These are phyloP conservation scores for Sminthopsis crassicaudata DNA, from an alignment of 2,113 vertebrate species.

Conservation along the genomic window DNA sequence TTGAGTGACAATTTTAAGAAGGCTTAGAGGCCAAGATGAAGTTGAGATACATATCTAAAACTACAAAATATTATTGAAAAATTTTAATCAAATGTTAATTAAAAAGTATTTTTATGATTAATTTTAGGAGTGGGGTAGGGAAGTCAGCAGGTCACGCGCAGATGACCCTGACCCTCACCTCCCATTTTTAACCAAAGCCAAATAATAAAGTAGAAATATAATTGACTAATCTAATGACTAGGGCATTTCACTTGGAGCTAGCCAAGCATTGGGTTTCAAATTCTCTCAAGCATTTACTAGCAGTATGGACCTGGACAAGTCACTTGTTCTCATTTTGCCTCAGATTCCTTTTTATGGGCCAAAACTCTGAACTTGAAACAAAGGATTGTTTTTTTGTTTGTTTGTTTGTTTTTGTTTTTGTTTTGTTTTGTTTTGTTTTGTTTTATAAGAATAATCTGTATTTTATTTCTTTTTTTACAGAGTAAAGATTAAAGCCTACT, in stretches of 20 bases:
- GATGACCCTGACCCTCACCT: too few relatives aligned
- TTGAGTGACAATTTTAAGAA: background rate
- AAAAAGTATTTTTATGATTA: background rate
- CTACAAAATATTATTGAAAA: background rate
- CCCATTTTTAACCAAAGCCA: background rate
- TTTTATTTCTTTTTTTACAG: too few relatives aligned
- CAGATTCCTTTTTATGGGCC: too few relatives aligned
- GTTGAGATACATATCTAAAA: background rate
- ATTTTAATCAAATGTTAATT: background rate
- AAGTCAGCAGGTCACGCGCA: too few relatives aligned
- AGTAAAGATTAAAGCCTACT: slow-evolving; percentile 70
- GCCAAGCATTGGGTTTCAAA: background rate
- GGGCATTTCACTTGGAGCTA: background rate
- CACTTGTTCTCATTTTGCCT: too few relatives aligned
- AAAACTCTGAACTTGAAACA: too few relatives aligned
- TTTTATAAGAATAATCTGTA: too few relatives aligned
- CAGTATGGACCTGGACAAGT: too few relatives aligned
- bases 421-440: too few relatives aligned
- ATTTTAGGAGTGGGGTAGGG: background rate
- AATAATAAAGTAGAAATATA: background rate
- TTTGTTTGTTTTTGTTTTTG: too few relatives aligned
- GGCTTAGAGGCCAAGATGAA: background rate
- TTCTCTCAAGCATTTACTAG: too few relatives aligned
- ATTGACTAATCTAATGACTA: background rate
- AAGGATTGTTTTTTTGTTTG: too few relatives aligned